phyloP scores from a whole-genome alignment of 2,888 invertebrate genomes.

The Acanthosepion esculentum region DNA sequence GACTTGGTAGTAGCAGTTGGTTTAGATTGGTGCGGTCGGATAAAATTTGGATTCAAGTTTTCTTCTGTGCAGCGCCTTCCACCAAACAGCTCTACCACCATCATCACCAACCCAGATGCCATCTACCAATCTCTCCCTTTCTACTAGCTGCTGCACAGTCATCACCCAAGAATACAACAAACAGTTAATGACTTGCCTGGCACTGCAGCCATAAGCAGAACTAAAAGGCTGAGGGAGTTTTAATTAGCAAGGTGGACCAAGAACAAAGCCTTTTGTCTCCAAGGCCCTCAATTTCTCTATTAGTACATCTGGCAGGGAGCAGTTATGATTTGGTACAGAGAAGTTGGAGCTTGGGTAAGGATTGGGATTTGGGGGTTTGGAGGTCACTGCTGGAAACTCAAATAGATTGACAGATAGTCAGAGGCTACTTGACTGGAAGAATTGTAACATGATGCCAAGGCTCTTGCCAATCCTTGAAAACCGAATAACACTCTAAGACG shows the following conservation, averaged over 20 bases:
- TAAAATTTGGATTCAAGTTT: neutral
- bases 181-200: neutral
- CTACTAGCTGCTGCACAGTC: neutral
- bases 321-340: neutral
- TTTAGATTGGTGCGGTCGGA: neutral
- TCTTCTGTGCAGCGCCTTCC: neutral
- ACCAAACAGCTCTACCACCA: neutral
- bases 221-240: neutral
- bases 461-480: neutral
- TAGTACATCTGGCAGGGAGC: neutral
- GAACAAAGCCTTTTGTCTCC: neutral
- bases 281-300: neutral
- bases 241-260: neutral
- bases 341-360: neutral
- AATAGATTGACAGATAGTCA: neutral
- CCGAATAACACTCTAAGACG: neutral
- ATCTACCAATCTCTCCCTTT: neutral
- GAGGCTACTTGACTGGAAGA: constrained; percentile 11
- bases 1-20: neutral
- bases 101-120: neutral
- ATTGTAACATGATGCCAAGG: neutral
- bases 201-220: neutral
- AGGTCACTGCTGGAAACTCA: neutral
- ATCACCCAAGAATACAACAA: constrained; percentile 11
- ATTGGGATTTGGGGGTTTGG: neutral